phyloP scores from a whole-genome alignment of 2,888 invertebrate genomes.

The Cantharis rufa region DNA sequence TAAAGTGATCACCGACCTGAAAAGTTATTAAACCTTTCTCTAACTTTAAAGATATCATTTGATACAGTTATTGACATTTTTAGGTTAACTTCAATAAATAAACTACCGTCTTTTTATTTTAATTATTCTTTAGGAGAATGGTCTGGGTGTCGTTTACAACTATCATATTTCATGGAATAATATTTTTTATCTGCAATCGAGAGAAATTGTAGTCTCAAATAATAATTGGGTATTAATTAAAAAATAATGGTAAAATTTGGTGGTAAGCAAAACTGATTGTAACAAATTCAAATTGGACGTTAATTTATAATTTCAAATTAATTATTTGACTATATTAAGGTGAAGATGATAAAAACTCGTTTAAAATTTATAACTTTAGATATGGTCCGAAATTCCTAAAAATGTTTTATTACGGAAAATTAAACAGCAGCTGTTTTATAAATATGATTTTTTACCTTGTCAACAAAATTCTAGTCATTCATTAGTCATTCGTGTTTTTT shows the following conservation, averaged over 20 bases:
- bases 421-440: neutral
- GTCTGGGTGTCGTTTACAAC: constrained; percentile 9
- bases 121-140: constrained; percentile 5
- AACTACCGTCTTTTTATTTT: constrained; percentile 1
- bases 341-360: neutral
- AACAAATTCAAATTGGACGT: neutral
- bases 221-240: neutral
- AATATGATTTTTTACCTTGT: neutral
- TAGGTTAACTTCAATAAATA: constrained; percentile 20
- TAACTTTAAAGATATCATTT: constrained; percentile 10
- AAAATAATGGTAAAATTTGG: neutral
- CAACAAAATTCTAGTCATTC: neutral
- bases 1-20: constrained; percentile 13
- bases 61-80: constrained; percentile 27
- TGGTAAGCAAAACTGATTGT: neutral
- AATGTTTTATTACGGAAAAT: neutral
- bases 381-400: neutral
- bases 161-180: constrained; percentile 7
- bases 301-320: neutral
- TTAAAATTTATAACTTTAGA: neutral
- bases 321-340: neutral
- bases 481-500: neutral
- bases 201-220: neutral
- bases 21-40: constrained; percentile 23
- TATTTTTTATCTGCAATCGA: neutral